Evolutionary conservation across 2,113 vertebrate genomes (phyloP).

Genomic region (Paramisgurnus dabryanus): DNA sequence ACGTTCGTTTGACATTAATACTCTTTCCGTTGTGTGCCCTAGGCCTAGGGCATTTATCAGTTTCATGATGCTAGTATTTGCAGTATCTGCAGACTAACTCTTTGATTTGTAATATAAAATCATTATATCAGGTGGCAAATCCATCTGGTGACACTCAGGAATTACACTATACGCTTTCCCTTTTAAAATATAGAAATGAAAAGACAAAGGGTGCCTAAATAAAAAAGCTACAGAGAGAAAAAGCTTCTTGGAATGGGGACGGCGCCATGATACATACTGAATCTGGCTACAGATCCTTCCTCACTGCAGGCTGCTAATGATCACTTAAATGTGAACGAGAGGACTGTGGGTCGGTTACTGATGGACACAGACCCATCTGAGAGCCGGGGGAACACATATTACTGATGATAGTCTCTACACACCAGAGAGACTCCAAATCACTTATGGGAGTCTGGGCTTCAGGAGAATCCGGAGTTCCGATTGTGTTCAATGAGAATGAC

Average conservation of each 20-base stretch:
- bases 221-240: constrained; percentile 1
- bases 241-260: neutral
- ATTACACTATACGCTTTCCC: neutral
- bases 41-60: no score
- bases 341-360: constrained; percentile 3
- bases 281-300: constrained; percentile 1
- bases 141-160: no score
- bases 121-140: no score
- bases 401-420: constrained; percentile 36
- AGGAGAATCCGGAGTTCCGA: constrained; percentile 3
- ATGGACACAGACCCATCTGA: neutral
- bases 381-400: constrained; percentile 34
- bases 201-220: constrained; percentile 15
- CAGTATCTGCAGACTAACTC: no score
- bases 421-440: constrained; percentile 24
- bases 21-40: no score
- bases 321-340: neutral
- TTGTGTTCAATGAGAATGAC: constrained; percentile 9
- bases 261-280: neutral
- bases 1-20: no score
- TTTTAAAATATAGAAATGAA: constrained; percentile 12
- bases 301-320: constrained; percentile 7
- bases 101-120: no score
- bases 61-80: neutral
- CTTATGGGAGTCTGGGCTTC: constrained; percentile 30